Percentiles rank a stretch among this genome's conserved stretches.
Conservation (phyloP, 2,888 invertebrate species). For the Helicoverpa assulta region DNA sequence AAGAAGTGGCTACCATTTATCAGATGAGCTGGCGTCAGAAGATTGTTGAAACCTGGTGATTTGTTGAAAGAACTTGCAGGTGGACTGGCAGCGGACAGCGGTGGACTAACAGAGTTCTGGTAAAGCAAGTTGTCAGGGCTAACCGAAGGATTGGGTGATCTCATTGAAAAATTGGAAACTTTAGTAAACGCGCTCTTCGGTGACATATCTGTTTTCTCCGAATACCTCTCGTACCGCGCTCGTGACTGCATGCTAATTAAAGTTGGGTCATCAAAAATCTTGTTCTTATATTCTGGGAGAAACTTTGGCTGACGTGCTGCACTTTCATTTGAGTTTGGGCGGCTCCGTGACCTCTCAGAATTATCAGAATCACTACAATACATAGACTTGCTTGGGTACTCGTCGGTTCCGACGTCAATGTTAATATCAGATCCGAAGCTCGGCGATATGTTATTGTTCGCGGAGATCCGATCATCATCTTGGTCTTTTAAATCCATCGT, state of each 20-base stretch:
- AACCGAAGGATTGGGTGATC: conserved; percentile 93
- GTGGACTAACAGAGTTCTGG: conserved; percentile 94
- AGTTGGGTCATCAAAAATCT: conserved; percentile 91
- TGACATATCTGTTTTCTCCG: conserved; percentile 87
- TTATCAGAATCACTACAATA: conserved; percentile 89
- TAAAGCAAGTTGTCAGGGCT: conserved; percentile 95
- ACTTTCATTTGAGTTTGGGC: conserved; percentile 89
- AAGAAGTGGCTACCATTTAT: conserved; percentile 89
- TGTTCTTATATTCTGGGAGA: conserved; percentile 88
- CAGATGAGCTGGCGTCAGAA: conserved; percentile 85
- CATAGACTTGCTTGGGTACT: conserved; percentile 85
- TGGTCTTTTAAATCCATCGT: conserved; percentile 80
- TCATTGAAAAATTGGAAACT: conserved; percentile 89
- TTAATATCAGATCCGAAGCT: conserved; percentile 87
- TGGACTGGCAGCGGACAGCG: conserved; percentile 90
- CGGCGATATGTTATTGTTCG: conserved; percentile 87
- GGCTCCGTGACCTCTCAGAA: conserved; percentile 86
- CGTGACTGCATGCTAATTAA: conserved; percentile 88
- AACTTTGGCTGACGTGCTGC: conserved; percentile 88
- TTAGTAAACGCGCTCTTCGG: conserved; percentile 96
- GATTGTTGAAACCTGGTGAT: conserved; percentile 79
- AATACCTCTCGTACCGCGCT: conserved; percentile 86
- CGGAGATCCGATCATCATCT: conserved; percentile 83
- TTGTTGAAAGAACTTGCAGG: conserved; percentile 84
- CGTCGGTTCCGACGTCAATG: conserved; percentile 88